Evolutionary conservation across 2,113 vertebrate species (phyloP).

Genomic region (Rhinichthys klamathensis): DNA sequence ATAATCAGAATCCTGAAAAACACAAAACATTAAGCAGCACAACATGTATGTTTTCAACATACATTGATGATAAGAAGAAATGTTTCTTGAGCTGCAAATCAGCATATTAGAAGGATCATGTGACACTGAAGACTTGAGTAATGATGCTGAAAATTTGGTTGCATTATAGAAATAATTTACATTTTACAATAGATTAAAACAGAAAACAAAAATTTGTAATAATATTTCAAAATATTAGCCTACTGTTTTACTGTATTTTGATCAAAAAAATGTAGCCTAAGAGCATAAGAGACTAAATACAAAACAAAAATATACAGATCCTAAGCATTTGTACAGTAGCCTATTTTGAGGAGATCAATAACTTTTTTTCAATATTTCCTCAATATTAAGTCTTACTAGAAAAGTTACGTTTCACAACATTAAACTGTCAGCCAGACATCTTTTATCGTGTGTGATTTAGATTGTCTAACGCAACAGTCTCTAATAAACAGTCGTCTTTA

Average conservation of each 20-base stretch:
- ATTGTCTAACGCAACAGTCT: slow-evolving; percentile 5
- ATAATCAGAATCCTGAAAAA: neutral
- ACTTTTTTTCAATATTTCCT: neutral
- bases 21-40: neutral
- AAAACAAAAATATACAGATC: neutral
- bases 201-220: neutral
- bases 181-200: neutral
- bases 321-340: neutral
- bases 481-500: slow-evolving; percentile 53
- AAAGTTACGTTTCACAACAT: slow-evolving; percentile 42
- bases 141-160: neutral
- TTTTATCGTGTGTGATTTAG: slow-evolving; percentile 43
- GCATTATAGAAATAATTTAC: neutral
- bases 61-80: neutral
- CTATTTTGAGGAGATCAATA: neutral
- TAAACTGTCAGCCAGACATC: slow-evolving; percentile 16
- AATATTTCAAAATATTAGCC: neutral
- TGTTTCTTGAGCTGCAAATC: neutral
- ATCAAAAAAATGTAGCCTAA: neutral
- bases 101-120: neutral
- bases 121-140: neutral
- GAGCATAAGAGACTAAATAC: neutral
- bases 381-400: slow-evolving; percentile 15
- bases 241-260: neutral
- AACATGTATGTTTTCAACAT: neutral